Base-by-base conservation (phyloP, 2,797 vertebrate species). In the Glyptemys insculpta region DNA sequence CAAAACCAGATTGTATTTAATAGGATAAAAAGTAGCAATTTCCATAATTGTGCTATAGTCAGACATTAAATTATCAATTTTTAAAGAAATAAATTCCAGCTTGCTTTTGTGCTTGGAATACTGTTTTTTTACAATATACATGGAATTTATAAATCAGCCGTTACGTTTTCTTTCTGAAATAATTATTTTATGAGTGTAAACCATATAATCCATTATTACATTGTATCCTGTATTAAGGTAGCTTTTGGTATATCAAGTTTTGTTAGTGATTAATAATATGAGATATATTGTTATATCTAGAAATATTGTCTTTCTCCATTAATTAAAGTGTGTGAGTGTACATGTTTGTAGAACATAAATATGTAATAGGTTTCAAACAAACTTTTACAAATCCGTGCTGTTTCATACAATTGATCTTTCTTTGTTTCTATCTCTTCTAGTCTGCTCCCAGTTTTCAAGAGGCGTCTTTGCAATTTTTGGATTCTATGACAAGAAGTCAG, bases 401-500 rank as follows among this genome's bases (percentile, higher is more conserved):
- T 8, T 10, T 62, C 76, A 18, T 95, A 41, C 96, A 65, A 88
- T 50, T 76, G 19, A 78, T 10, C 12, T 85, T 86, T 92, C 62
- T 95, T 2, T 96, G 47, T 97, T 23, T 87, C 79, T 93, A 18
- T 88, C 88, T 79, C 11, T 98, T 95, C 50, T 97, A 99, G 99
- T 99, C 98, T 99, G 99, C 98, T 99, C 99, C 94, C 99, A 99
- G 98, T 99, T 99, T 98, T 99, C 99, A 83, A 99, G 99, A 98
- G 99, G 99, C 96, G 99, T 99, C 81, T 99, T 99, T 96, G 99
- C 99, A 98, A 99, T 99, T 98, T 99, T 99, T 97, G 99, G 99
- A 97, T 99, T 99, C 98, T 99, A 99, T 53, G 99, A 99, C 98
- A 99, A 99, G 98, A 99, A 99, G 98, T 99, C 99, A 54, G 99